These are phyloP conservation scores for Asteroscopus sphinx DNA, from an alignment of 2,888 invertebrate species.

Conservation along the genomic window DNA sequence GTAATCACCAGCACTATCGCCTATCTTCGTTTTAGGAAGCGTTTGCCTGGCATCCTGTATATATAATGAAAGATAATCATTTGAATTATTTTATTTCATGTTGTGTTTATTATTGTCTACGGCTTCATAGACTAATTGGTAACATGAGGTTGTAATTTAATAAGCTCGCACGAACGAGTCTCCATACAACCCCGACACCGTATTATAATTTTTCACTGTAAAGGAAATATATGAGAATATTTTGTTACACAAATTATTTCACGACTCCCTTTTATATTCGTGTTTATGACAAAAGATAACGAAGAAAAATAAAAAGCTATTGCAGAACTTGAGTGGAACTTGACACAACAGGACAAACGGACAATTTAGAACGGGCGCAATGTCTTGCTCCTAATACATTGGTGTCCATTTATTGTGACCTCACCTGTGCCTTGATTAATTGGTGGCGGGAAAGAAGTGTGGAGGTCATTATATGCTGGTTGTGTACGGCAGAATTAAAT, in stretches of 20 bases:
- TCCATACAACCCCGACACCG: slow-evolving; percentile 24
- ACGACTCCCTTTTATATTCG: slow-evolving; percentile 57
- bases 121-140: slow-evolving; percentile 38
- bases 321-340: slow-evolving; percentile 54
- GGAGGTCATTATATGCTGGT: slow-evolving; percentile 60
- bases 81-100: background rate
- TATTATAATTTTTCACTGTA: slow-evolving; percentile 44
- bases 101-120: slow-evolving; percentile 33
- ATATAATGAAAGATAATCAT: no score
- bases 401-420: slow-evolving; percentile 66
- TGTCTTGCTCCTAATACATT: slow-evolving; percentile 65
- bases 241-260: slow-evolving; percentile 54
- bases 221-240: slow-evolving; percentile 46
- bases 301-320: slow-evolving; percentile 63
- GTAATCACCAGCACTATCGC: no score
- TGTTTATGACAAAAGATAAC: slow-evolving; percentile 58
- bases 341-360: slow-evolving; percentile 41
- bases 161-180: slow-evolving; percentile 35
- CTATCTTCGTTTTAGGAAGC: no score
- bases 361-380: slow-evolving; percentile 57
- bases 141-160: slow-evolving; percentile 33
- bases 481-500: slow-evolving; percentile 60
- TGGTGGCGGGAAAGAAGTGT: slow-evolving; percentile 54
- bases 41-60: no score
- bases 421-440: slow-evolving; percentile 69